These are phyloP conservation scores for Pomatorhinus ruficollis DNA, from an alignment of 2,113 vertebrate species.

Conservation along the genomic window DNA sequence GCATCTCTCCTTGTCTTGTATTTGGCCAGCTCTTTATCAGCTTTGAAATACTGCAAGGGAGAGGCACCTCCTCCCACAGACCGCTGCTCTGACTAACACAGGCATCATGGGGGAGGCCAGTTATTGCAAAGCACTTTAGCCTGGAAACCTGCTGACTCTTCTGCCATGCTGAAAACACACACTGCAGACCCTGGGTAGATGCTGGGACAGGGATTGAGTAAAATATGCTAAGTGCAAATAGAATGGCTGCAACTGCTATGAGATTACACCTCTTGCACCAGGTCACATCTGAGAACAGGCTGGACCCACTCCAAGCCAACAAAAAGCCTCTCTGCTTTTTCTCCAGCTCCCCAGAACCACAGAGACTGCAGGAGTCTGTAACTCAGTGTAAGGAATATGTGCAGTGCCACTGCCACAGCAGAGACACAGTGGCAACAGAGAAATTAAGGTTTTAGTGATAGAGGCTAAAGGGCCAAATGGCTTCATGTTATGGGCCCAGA, in stretches of 20 bases:
- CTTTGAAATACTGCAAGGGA: not conserved
- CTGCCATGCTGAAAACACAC: not conserved
- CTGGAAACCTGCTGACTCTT: not conserved
- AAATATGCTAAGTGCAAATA: not conserved
- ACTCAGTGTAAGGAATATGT: not conserved
- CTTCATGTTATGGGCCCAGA: not conserved
- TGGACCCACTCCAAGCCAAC: not conserved
- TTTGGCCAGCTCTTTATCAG: not conserved
- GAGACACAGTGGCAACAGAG: not conserved
- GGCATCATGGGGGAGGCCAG: not conserved
- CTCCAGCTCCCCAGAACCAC: not conserved
- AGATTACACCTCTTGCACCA: not conserved
- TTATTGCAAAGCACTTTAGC: not conserved
- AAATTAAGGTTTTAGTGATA: not conserved
- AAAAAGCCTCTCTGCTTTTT: not conserved
- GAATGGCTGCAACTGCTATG: rapidly evolving
- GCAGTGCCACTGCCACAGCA: not conserved
- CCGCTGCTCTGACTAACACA: not conserved
- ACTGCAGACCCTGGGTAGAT: not conserved
- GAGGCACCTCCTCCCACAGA: not conserved
- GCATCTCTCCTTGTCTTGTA: not conserved
- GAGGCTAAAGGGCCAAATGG: not conserved
- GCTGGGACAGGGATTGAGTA: not conserved
- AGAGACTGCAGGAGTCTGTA: not conserved
- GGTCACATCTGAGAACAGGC: not conserved